Percentiles rank a stretch among this genome's conserved stretches.
These are phyloP conservation scores for Patiria miniata DNA, from an alignment of 35 echinoderm and acorn worm genomes.

Conservation along the genomic window DNA sequence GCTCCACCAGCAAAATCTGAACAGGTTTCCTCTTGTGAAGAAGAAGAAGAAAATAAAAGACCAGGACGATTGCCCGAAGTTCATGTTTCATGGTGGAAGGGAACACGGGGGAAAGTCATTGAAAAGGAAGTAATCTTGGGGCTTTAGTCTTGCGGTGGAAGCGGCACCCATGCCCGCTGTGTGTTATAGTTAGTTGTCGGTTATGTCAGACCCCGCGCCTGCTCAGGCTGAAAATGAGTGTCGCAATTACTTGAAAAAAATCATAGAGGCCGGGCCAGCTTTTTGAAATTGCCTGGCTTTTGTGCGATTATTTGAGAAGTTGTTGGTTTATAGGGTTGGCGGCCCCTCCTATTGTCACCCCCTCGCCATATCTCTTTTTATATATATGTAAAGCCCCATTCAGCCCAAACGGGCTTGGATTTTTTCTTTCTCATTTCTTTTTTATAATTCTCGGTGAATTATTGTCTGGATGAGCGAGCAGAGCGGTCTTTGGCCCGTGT, in stretches of 20 bases:
- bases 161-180: neutral
- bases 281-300: neutral
- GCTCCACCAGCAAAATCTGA: neutral
- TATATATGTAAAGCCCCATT: conserved; percentile 12
- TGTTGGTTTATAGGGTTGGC: conserved; percentile 33
- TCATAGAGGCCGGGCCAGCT: neutral
- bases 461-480: conserved; percentile 16
- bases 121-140: neutral
- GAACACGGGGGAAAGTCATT: conserved; percentile 3
- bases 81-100: neutral
- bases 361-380: neutral
- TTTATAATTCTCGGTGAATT: neutral
- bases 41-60: neutral
- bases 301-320: conserved; percentile 27
- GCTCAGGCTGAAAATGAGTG: conserved; percentile 6
- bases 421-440: neutral
- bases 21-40: neutral
- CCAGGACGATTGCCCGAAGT: neutral
- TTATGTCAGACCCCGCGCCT: neutral
- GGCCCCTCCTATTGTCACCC: conserved; percentile 26
- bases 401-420: neutral
- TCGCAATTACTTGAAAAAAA: conserved; percentile 16
- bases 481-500: conserved; percentile 13
- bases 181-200: neutral
- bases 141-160: neutral